A percentile compares a stretch with the other conserved stretches of the same genome.
phyloP scores from a whole-genome alignment of 1,140 invertebrate species.

The Philopotamus ludificatus region DNA sequence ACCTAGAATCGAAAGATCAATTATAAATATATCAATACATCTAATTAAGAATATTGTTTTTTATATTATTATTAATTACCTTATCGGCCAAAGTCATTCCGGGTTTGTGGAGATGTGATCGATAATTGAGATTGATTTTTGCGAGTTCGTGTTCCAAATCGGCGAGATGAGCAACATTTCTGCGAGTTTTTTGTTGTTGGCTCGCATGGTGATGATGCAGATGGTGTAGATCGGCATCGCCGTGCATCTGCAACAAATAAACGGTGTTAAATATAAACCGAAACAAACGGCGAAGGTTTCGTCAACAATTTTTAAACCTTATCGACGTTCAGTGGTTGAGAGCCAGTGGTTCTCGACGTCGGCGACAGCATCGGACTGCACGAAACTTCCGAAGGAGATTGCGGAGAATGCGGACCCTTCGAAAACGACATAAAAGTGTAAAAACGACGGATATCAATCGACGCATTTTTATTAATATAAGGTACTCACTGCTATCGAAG shows the following conservation, averaged over 20 bases:
- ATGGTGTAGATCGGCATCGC: constrained; percentile 15
- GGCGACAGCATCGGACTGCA: constrained; percentile 54
- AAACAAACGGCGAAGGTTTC: background rate
- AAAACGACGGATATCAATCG: background rate
- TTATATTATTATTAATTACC: constrained; percentile 24
- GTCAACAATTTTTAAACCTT: constrained; percentile 19
- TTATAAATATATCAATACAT: too few species aligned
- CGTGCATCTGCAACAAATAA: constrained; percentile 36
- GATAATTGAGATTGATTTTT: constrained; percentile 55
- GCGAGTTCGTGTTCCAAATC: constrained; percentile 54
- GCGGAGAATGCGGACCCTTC: constrained; percentile 52
- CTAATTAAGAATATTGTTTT: too few species aligned
- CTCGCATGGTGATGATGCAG: constrained; percentile 21
- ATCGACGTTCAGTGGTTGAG: constrained; percentile 30
- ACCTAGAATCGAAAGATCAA: constrained; percentile 12
- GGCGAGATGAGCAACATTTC: constrained; percentile 49
- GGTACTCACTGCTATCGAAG: constrained; percentile 55
- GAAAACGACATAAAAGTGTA: constrained; percentile 3
- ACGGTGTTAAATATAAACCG: background rate
- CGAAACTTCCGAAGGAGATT: constrained; percentile 50
- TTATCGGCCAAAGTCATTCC: constrained; percentile 47
- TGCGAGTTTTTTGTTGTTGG: constrained; percentile 40
- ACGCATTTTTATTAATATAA: background rate
- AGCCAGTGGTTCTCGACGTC: constrained; percentile 45
- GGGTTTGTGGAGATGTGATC: constrained; percentile 47